These are phyloP conservation scores for Hylia prasina DNA, from an alignment of 2,113 vertebrate species.

Conservation along the genomic window DNA sequence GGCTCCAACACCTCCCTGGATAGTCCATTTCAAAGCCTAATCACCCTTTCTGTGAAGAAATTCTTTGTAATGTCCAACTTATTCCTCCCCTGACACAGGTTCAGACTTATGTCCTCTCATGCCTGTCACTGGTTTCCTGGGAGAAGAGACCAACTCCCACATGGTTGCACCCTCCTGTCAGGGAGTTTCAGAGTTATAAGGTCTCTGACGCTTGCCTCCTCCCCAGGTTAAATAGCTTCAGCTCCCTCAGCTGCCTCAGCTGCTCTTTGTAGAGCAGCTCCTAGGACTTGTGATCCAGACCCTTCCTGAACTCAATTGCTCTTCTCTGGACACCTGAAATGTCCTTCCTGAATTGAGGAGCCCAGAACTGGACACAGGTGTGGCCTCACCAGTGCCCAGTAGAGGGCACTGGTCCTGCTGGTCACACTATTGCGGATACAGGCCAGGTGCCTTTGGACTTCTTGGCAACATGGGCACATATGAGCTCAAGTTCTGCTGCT, in stretches of 20 bases:
- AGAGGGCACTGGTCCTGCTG: not conserved
- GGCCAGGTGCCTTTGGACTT: not conserved
- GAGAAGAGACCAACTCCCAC: rapidly evolving
- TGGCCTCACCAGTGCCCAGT: not conserved
- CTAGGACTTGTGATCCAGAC: not conserved
- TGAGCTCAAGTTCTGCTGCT: not conserved
- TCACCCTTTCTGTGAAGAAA: not conserved
- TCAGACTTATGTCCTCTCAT: not conserved
- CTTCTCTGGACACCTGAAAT: not conserved
- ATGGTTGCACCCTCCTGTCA: not conserved
- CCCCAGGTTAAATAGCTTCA: not conserved
- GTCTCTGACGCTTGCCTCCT: not conserved
- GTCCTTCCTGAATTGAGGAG: not conserved
- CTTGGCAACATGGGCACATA: not conserved
- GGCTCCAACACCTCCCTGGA: not conserved
- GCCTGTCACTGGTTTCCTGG: rapidly evolving
- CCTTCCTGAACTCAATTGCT: rapidly evolving
- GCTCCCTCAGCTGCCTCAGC: not conserved
- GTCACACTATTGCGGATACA: not conserved
- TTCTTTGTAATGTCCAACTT: not conserved
- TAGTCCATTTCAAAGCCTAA: not conserved
- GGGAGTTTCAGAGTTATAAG: not conserved
- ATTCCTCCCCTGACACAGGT: not conserved
- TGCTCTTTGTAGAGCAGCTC: not conserved
- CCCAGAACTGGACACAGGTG: not conserved